These are phyloP conservation scores for Clupea harengus DNA, from an alignment of 2,113 vertebrate species.

Conservation along the genomic window DNA sequence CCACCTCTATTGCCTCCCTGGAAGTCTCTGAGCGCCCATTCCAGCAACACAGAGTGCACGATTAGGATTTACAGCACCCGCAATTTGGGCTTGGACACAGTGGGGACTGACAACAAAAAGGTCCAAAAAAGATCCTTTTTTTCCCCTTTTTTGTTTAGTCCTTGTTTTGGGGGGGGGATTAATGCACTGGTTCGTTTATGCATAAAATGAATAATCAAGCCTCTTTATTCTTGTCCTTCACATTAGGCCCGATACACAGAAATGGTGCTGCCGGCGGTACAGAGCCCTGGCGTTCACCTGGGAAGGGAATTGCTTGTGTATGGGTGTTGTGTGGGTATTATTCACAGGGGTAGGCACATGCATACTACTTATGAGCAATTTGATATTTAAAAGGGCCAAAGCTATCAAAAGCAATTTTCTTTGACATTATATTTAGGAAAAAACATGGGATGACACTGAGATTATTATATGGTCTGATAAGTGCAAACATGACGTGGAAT, in stretches of 20 bases:
- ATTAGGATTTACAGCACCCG: conserved; percentile 5
- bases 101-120: not conserved
- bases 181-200: not conserved
- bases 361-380: not conserved
- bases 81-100: conserved; percentile 3
- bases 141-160: not conserved
- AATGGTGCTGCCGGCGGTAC: not conserved
- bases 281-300: not conserved
- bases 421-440: not conserved
- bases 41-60: not conserved
- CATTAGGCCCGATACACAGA: not conserved
- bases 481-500: not conserved
- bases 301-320: not conserved
- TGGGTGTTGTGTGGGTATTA: not conserved
- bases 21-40: conserved; percentile 1
- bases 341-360: not conserved
- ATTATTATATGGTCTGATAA: not conserved
- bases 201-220: not conserved
- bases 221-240: not conserved
- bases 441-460: not conserved
- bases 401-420: not conserved
- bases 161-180: not conserved
- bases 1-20: conserved; percentile 4
- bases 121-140: not conserved
- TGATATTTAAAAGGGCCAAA: not conserved